Conservation (phyloP, 2,797 vertebrate genomes). For the Typhlichthys subterraneus region DNA sequence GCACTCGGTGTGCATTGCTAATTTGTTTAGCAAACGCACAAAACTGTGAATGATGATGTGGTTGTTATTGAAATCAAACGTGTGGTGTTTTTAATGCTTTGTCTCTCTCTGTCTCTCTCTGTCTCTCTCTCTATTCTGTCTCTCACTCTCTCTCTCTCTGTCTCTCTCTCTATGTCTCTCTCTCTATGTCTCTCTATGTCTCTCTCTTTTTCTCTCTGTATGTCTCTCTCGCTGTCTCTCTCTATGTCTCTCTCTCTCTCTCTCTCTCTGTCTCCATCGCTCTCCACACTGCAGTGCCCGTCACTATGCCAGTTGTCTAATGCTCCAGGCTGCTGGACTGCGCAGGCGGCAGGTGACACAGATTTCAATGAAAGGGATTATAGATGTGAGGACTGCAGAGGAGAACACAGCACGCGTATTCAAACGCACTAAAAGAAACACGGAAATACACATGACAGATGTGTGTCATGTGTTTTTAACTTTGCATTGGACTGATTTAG, state of each 20-base stretch:
- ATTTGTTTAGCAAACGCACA: constrained; percentile 27
- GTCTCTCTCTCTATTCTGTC: constrained; percentile 10
- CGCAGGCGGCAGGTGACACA: constrained; percentile 80
- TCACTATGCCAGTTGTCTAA: constrained; percentile 71
- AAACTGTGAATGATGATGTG: constrained; percentile 42
- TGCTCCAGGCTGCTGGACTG: constrained; percentile 78
- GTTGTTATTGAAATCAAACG: constrained; percentile 6
- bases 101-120: constrained; percentile 6
- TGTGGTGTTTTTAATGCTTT: neutral
- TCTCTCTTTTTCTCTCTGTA: neutral
- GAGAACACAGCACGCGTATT: constrained; percentile 58
- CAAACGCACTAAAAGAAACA: constrained; percentile 33
- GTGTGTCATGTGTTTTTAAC: neutral
- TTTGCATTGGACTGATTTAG: too few species aligned
- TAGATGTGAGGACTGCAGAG: constrained; percentile 74
- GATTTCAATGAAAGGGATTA: constrained; percentile 86
- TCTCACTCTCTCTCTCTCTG: constrained; percentile 4
- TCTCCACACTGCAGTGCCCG: constrained; percentile 63
- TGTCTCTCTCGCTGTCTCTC: too few species aligned
- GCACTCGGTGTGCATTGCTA: constrained; percentile 24
- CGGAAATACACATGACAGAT: constrained; percentile 19
- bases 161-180: neutral
- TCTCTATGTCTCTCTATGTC: constrained; percentile 1
- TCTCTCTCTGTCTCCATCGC: constrained; percentile 25
- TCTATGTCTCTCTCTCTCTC: neutral